A percentile compares a stretch with the other conserved stretches of the same genome.
Evolutionary conservation across 2,888 invertebrate species (phyloP).

Genomic region (Xestia rhomboidea): DNA sequence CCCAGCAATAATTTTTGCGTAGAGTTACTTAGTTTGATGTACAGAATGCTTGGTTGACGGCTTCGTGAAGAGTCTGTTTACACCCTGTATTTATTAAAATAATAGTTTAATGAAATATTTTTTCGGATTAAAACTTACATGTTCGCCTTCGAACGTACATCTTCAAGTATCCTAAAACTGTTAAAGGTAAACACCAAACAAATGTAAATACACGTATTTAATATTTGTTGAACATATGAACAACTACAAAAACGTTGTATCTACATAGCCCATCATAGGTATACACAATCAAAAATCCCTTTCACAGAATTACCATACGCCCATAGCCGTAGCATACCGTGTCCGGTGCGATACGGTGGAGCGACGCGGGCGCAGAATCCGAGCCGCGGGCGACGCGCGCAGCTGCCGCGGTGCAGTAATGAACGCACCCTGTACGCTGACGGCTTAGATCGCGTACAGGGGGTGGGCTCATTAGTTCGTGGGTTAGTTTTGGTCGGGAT

Average conservation of each 20-base stretch:
- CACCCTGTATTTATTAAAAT: no score
- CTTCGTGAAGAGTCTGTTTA: no score
- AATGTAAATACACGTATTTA: background rate
- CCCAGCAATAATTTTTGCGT: no score
- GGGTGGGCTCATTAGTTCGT: conserved; percentile 40
- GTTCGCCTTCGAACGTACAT: no score
- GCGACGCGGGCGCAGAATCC: conserved; percentile 65
- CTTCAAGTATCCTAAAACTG: background rate
- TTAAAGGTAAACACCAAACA: background rate
- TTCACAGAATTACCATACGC: conserved; percentile 52
- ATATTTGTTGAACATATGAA: background rate
- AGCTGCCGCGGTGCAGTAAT: conserved; percentile 79
- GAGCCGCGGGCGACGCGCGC: conserved; percentile 78
- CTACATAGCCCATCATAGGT: conserved; percentile 24
- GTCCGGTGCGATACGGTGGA: conserved; percentile 67
- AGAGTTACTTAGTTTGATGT: no score
- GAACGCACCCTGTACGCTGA: conserved; percentile 76
- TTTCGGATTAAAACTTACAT: background rate
- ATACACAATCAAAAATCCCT: conserved; percentile 34
- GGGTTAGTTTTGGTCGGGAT: conserved; percentile 3
- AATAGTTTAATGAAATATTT: background rate
- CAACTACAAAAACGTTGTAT: background rate
- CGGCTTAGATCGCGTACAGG: conserved; percentile 69
- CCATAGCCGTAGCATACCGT: conserved; percentile 50
- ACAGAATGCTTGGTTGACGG: no score